Base-by-base conservation (phyloP, 2,113 vertebrate species). In the Chiloscyllium plagiosum region DNA sequence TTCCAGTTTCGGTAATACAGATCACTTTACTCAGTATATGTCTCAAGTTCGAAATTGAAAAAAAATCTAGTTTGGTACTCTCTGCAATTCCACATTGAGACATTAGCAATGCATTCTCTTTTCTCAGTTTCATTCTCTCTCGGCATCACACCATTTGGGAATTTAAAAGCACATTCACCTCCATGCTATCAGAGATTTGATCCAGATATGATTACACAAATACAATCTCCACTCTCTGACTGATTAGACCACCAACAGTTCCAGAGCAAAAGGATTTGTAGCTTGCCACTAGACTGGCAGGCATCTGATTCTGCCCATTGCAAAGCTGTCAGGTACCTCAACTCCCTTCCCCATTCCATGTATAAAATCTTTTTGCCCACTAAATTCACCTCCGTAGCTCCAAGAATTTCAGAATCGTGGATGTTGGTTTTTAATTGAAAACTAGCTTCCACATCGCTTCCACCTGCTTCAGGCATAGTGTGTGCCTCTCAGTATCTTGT, bases 141-240 rank as follows among this genome's bases (percentile, higher is more conserved):
- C 37, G 50, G 61, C 61, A 68, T 15, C 37, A 10, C 17, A 68
- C 56, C 61, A 93, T 65, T 90, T 52, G 65, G 90, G 61, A 93
- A 20, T 93, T 66, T 93, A n/a, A 93, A 93, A 66, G 61, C 33
- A 93, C 33, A 87, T 24, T 93, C 61, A 68, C 65, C 29, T 93
- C 61, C n/a, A 68, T 68, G 17, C 61, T 68, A 29, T 61, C 90
- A 61, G 10, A 3, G 50, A 90, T 90, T 90, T 26, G 29, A 90
- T 52, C 87, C 87, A 90, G 87, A 90, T 90, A 26, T 61, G 61
- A 90, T 90, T 90, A 90, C 87, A 90, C 52, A 61, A 90, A 61
- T 90, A 26, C 12, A 15, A 52, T 61, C 52, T 3, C 87, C 56
- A 61, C 87, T 33, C 87, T 56, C 47, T 50, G 20, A 89, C 86